A percentile compares a stretch with the other conserved stretches of the same genome.
Evolutionary conservation across 2,113 vertebrate species (phyloP).

Genomic region (Epinephelus cyanopodus): DNA sequence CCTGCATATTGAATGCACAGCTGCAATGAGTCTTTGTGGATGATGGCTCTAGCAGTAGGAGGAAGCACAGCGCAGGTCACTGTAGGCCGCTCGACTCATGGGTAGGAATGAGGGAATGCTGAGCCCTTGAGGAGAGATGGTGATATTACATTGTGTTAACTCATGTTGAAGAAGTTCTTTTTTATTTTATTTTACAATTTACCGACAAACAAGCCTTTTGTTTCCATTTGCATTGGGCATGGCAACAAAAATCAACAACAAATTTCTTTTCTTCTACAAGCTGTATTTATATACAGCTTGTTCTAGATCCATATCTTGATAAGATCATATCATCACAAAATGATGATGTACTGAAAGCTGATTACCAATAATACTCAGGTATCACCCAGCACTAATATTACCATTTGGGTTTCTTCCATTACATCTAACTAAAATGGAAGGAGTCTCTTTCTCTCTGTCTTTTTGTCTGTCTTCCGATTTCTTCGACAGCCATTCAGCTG

Average conservation of each 20-base stretch:
- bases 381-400: background rate
- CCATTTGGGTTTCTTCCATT: background rate
- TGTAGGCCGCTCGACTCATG: constrained; percentile 38
- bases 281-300: background rate
- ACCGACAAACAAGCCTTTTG: background rate
- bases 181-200: background rate
- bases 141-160: constrained; percentile 58
- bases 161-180: constrained; percentile 2
- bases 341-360: background rate
- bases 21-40: constrained; percentile 32
- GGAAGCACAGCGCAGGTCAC: constrained; percentile 26
- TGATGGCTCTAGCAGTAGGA: constrained; percentile 15
- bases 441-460: background rate
- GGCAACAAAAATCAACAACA: background rate
- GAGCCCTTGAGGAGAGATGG: constrained; percentile 65
- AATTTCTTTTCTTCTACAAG: background rate
- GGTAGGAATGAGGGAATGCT: constrained; percentile 45
- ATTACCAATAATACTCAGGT: background rate
- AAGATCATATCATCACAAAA: background rate
- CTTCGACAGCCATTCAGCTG: too few relatives aligned
- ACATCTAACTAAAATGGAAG: too few relatives aligned
- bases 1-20: constrained; percentile 27
- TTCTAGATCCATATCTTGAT: background rate
- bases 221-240: background rate
- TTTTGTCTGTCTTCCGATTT: too few relatives aligned